Percentiles rank a stretch among this genome's conserved stretches.
phyloP scores from a whole-genome alignment of 1,140 invertebrate genomes.

The Conopomorpha cramerella region DNA sequence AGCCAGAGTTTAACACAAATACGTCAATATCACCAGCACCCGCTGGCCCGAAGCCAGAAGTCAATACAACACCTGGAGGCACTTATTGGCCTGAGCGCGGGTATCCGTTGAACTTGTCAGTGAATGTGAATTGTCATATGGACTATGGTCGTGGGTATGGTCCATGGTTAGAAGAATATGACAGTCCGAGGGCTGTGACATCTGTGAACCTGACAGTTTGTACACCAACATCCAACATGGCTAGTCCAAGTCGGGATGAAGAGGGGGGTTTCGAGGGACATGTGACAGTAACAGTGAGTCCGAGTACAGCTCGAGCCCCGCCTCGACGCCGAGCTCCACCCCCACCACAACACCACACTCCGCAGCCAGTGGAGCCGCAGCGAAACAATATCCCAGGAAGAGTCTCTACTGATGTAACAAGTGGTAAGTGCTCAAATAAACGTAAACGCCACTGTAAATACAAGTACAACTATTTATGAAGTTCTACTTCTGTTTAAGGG shows the following conservation, averaged over 20 bases:
- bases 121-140: conserved; percentile 66
- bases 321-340: conserved; percentile 24
- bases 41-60: conserved; percentile 22
- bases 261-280: conserved; percentile 48
- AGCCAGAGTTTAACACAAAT: conserved; percentile 23
- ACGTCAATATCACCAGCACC: conserved; percentile 33
- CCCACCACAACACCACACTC: conserved; percentile 25
- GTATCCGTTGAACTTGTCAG: conserved; percentile 58
- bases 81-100: conserved; percentile 27
- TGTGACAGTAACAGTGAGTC: conserved; percentile 54
- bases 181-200: conserved; percentile 47
- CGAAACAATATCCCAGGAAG: too few relatives aligned
- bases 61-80: conserved; percentile 16
- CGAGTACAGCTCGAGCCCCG: conserved; percentile 34
- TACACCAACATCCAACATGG: conserved; percentile 52
- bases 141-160: conserved; percentile 51
- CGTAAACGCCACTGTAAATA: too few relatives aligned
- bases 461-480: too few relatives aligned
- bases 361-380: conserved; percentile 25
- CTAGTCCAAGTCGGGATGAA: conserved; percentile 32
- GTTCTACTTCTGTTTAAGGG: too few relatives aligned
- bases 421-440: too few relatives aligned
- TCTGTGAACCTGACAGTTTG: conserved; percentile 58
- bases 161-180: conserved; percentile 49
- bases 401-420: too few relatives aligned